A percentile compares a stretch with the other conserved stretches of the same genome.
phyloP scores from a whole-genome alignment of 2,888 invertebrate genomes.

The Thysanoteuthis rhombus region DNA sequence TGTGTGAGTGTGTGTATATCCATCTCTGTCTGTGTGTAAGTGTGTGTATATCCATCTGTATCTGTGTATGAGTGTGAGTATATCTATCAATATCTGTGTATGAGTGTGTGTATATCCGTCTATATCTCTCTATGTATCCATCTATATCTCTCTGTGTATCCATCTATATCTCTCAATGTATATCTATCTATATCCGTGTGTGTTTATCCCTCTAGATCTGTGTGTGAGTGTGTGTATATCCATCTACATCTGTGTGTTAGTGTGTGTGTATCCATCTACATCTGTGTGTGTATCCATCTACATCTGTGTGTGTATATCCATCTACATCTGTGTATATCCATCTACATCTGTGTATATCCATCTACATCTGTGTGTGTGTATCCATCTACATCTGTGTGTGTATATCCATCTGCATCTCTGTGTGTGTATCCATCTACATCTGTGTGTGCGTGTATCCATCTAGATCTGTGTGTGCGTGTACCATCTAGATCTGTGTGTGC shows the following conservation, averaged over 20 bases:
- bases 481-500: too few species aligned
- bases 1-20: not conserved
- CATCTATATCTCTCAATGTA: not conserved
- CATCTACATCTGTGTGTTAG: not conserved
- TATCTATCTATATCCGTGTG: not conserved
- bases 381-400: not conserved
- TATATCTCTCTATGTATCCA: too few species aligned
- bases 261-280: not conserved
- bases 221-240: not conserved
- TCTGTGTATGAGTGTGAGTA: too few species aligned
- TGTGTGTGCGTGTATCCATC: not conserved
- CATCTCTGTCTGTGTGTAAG: not conserved
- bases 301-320: not conserved
- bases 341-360: not conserved
- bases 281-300: not conserved
- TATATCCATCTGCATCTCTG: not conserved
- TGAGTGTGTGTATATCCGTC: too few species aligned
- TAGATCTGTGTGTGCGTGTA: not conserved
- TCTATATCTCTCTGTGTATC: too few species aligned
- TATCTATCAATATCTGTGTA: too few species aligned
- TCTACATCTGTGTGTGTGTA: not conserved
- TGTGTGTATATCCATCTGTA: not conserved
- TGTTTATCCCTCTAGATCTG: not conserved
- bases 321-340: too few species aligned
- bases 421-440: not conserved